Conservation (phyloP, 2,113 vertebrate genomes). For the Chlorodrepanis virens region DNA sequence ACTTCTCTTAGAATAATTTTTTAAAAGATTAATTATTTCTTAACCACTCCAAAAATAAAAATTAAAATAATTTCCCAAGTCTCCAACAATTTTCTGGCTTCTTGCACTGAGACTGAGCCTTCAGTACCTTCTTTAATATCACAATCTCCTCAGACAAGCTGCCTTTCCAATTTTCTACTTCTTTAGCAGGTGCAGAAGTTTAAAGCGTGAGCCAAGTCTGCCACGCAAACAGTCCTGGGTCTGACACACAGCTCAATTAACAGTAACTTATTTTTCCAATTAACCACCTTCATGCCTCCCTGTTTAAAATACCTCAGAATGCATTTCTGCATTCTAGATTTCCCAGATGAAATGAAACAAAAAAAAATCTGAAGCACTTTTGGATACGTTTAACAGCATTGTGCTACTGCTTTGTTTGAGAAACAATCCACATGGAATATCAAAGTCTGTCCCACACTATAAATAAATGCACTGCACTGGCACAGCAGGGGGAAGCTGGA, state of each 20-base stretch:
- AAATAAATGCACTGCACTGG: not conserved
- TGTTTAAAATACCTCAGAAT: not conserved
- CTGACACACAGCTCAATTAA: not conserved
- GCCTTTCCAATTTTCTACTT: not conserved
- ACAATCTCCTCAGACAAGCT: not conserved
- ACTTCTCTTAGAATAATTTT: not conserved
- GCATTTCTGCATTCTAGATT: not conserved
- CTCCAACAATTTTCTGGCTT: not conserved
- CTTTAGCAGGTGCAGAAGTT: not conserved
- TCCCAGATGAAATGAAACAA: not conserved
- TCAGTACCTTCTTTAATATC: not conserved
- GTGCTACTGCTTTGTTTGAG: not conserved
- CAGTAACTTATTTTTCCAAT: not conserved
- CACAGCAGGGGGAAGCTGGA: not conserved
- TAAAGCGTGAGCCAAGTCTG: not conserved
- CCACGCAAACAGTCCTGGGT: not conserved
- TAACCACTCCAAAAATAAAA: not conserved
- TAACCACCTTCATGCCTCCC: not conserved
- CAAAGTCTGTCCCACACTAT: not conserved
- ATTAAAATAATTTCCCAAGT: not conserved
- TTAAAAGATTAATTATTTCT: not conserved
- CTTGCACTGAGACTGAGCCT: not conserved
- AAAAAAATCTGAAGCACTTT: not conserved
- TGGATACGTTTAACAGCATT: not conserved
- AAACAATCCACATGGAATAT: not conserved